Evolutionary conservation across 2,797 vertebrate species (phyloP), one percentile per base, ranked within the genome.

Genomic region (Pachyuromys duprasi): DNA sequence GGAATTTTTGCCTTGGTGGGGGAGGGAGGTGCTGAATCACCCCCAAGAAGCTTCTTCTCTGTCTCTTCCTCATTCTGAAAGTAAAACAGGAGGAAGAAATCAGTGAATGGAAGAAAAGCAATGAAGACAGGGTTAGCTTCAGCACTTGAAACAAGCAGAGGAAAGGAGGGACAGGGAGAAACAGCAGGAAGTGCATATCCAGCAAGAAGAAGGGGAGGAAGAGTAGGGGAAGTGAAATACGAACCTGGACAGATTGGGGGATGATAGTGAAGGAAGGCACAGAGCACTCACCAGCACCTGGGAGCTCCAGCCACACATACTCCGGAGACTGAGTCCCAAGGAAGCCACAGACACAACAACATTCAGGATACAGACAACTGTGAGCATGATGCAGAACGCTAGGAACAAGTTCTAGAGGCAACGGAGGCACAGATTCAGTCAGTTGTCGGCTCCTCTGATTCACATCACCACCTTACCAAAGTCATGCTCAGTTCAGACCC

Each of bases 341-440:
- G 89, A 96, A 18, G 57, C 89, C 86, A 96, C 82, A 75, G 92
- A 62, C 36, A 87, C 45, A 1, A 62, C 4, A 53, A 33, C 28
- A 31, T 89, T 55, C 79, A 98, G 65, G 49, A 76, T 36, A 36
- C 45, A 97, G 76, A 93, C 3, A 3, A 60, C 83, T 36, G 95
- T 93, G 67, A 98, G 63, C 93, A 97, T 84, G 75, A 39, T 42
- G 3, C 84, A 80, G 57, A 95, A n/a, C 0, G 60, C 96, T 11
- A 94, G 53, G 91, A 96, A 95, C 80, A 97, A 31, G 17, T 95
- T 86, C 97, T 97, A 53, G 83, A 81, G 42, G 2, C 24, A 62
- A 70, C 7, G 60, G 24, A 57, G 53, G 70, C 62, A 33, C 22
- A 39, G 12, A 26, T 5, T 28, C 1, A 9, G 57, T 79, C 45